Conservation (phyloP, 2,888 invertebrate species). For the Teinopalpus imperialis region DNA sequence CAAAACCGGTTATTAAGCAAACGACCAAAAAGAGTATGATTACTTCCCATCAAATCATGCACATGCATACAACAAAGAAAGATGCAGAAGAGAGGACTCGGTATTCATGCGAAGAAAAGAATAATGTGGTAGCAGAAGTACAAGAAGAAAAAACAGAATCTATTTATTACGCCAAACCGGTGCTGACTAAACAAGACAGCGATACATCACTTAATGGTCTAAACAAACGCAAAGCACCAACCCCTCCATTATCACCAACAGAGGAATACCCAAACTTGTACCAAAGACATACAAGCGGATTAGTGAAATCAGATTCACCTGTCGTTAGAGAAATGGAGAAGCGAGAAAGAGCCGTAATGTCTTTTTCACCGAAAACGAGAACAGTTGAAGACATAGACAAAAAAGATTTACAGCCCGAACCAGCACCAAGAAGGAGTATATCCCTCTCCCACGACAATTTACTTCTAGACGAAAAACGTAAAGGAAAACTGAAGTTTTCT, state of each 20-base stretch:
- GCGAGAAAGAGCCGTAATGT: slow-evolving; percentile 83
- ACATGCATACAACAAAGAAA: slow-evolving; percentile 74
- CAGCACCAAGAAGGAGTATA: slow-evolving; percentile 85
- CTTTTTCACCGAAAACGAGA: slow-evolving; percentile 50
- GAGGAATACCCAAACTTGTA: slow-evolving; percentile 81
- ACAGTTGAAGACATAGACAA: slow-evolving; percentile 55
- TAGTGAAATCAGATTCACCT: slow-evolving; percentile 84
- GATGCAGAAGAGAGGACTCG: slow-evolving; percentile 54
- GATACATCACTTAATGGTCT: slow-evolving; percentile 78
- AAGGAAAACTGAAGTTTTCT: slow-evolving; percentile 88
- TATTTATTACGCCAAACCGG: slow-evolving; percentile 72
- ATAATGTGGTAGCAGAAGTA: slow-evolving; percentile 61
- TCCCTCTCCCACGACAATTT: slow-evolving; percentile 90
- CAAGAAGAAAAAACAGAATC: slow-evolving; percentile 65
- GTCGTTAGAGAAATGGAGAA: slow-evolving; percentile 89
- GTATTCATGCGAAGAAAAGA: slow-evolving; percentile 58
- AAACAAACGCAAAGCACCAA: slow-evolving; percentile 89
- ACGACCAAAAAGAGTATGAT: slow-evolving; percentile 60
- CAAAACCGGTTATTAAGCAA: slow-evolving; percentile 82
- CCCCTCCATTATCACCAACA: slow-evolving; percentile 83
- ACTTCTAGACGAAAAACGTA: slow-evolving; percentile 83
- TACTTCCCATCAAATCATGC: slow-evolving; percentile 69
- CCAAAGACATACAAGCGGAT: slow-evolving; percentile 81
- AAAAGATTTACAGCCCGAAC: slow-evolving; percentile 80
- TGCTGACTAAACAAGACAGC: slow-evolving; percentile 80